Conservation (phyloP, 2,888 invertebrate species). For the Eupithecia pulchellata region DNA sequence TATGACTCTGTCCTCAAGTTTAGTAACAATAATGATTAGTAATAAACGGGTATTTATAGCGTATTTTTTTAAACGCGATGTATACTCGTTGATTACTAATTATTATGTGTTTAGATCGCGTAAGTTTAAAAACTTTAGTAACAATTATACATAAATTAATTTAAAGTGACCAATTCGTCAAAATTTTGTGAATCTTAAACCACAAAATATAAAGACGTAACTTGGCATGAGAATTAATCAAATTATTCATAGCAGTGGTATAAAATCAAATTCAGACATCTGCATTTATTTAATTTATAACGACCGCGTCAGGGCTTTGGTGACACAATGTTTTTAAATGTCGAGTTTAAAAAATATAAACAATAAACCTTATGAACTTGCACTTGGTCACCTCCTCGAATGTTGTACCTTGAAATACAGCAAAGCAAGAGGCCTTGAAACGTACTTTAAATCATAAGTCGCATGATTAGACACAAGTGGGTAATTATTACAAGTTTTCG, state of each 20-base stretch:
- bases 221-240: conserved; percentile 15
- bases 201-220: conserved; percentile 14
- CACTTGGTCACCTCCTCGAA: background rate
- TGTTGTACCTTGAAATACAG: conserved; percentile 43
- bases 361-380: background rate
- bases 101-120: too few species aligned
- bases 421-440: conserved; percentile 46
- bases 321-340: background rate
- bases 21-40: conserved; percentile 20
- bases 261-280: conserved; percentile 25
- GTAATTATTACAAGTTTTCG: conserved; percentile 44
- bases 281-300: conserved; percentile 2
- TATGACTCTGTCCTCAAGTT: conserved; percentile 14
- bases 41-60: too few species aligned
- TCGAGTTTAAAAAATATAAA: background rate
- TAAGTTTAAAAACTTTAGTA: conserved; percentile 19
- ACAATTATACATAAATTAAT: conserved; percentile 25
- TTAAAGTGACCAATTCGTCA: conserved; percentile 4
- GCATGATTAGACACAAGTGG: conserved; percentile 43
- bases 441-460: conserved; percentile 35
- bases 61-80: too few species aligned
- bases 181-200: conserved; percentile 10
- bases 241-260: conserved; percentile 30
- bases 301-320: background rate
- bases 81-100: too few species aligned